Base-by-base conservation (phyloP, 2,888 invertebrate species). In the Hypsopygia costalis region DNA sequence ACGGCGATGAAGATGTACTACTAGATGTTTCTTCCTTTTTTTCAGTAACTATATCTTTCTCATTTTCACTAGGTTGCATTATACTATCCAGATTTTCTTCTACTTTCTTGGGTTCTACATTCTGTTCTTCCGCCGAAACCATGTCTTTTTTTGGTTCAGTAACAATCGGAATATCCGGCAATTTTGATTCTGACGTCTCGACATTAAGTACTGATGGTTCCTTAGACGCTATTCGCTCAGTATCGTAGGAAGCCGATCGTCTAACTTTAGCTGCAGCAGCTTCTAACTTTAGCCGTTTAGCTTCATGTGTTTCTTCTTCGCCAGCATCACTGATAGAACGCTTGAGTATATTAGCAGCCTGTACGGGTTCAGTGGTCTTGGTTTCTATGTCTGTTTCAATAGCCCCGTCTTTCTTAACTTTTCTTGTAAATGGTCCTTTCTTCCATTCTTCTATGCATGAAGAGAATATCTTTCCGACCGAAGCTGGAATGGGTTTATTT, bases 401-500 rank as follows among this genome's bases (percentile, higher is more conserved):
- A 1, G 41, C 48, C 9, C 51, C 55, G 42, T 79, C 78, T 54
- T 80, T 87, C 47, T 74, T 79, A 10, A 55, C 34, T 47, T 79
- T 87, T 49, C 72, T 87, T 2, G 64, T 60, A 53, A 79, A 90
- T 0, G 87, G 88, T 0, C 88, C 81, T 11, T 73, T 75, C 36
- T 73, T 74, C 85, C 88, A 89, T 61, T 78, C 75, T 56, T 81
- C 89, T 56, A 92, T 89, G 65, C 89, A 92, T 49, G 83, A 89
- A 53, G 77, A 89, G 67, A 93, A 93, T 31, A 92, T 80, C 62
- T 90, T 90, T 7, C 91, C 93, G 2, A 91, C 77, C 33, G 88
- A 91, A 50, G 78, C 88, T 35, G 90, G 90, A 51, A 94, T 87
- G 0, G 90, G 90, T 75, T 93, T 93, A 34, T 92, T 93, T 62